Percentiles rank a stretch among this genome's conserved stretches.
Conservation (phyloP, 2,888 invertebrate genomes). For the Autographa gamma region DNA sequence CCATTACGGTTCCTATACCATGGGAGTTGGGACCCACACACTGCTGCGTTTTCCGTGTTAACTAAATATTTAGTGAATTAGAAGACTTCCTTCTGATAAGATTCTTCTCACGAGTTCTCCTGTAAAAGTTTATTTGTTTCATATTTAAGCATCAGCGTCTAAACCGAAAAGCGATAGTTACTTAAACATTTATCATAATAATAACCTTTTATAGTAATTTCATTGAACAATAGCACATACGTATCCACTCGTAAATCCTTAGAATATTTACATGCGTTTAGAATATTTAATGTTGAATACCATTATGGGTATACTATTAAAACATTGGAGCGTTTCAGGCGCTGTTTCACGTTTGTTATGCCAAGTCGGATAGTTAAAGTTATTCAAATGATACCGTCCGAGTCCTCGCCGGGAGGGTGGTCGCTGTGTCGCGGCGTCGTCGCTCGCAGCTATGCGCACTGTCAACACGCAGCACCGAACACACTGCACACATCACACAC, state of each 20-base stretch:
- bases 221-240: conserved; percentile 39
- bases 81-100: conserved; percentile 82
- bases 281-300: conserved; percentile 42
- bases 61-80: conserved; percentile 86
- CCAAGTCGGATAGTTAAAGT: conserved; percentile 58
- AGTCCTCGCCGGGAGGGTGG: conserved; percentile 66
- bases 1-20: conserved; percentile 79
- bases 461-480: conserved; percentile 81
- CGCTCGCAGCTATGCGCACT: conserved; percentile 82
- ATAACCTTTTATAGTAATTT: conserved; percentile 27
- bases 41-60: conserved; percentile 75
- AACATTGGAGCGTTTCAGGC: conserved; percentile 41
- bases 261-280: conserved; percentile 37
- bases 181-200: conserved; percentile 37
- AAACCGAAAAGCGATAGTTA: conserved; percentile 10
- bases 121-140: conserved; percentile 25
- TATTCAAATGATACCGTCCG: conserved; percentile 67
- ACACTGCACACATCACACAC: conserved; percentile 78
- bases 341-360: conserved; percentile 39
- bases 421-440: conserved; percentile 60
- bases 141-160: background rate
- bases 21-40: conserved; percentile 66
- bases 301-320: conserved; percentile 30
- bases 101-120: conserved; percentile 68
- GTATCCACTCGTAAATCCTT: conserved; percentile 35